Evolutionary conservation across 1,140 invertebrate species (phyloP), one percentile per base, ranked within the genome.

Genomic region (Aradophagus sp.): DNA sequence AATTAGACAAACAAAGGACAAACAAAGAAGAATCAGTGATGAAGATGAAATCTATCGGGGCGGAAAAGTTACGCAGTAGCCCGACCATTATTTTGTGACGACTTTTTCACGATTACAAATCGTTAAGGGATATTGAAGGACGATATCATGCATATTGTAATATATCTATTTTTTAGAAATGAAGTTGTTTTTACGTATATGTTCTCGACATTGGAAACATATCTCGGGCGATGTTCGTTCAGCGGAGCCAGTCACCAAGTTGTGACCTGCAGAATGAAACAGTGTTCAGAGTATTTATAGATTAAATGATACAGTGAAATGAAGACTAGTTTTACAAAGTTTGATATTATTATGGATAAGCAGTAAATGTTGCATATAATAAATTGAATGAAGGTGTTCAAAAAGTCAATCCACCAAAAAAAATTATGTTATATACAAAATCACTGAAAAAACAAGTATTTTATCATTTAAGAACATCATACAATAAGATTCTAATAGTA

Each of bases 141-240:
- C 31, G 34, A 42, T 62, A 52, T 48, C 32, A 58, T 14, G 39
- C n/a, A n/a, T 34, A 47, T 36, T 29, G 8, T n/a, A n/a, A n/a
- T n/a, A n/a, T n/a, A 44, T 53, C 45, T 63, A 63, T 63, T 63
- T 63, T 63, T 53, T 63, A 52, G 48, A 53, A 2, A 26, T 39
- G 26, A 31, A 12, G 20, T 53, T 53, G 20, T 53, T 63, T 63
- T 53, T 12, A 23, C 47, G 41, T 19, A 29, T 34, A 38, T 14
- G 41, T 38, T 32, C 12, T 29, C 26, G 3, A 16, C 20, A 11
- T 61, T 38, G 2, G n/a, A 10, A 47, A 65, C 61, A 65, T 65
- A 66, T 66, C 62, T 56, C 23, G 26, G 26, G 12, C 61, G 55
- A 65, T 47, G 61, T 45, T 65, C 50, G 50, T 62, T 61, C 17